These are phyloP conservation scores for Carapus acus DNA, from an alignment of 2,797 vertebrate species.

Conservation along the genomic window DNA sequence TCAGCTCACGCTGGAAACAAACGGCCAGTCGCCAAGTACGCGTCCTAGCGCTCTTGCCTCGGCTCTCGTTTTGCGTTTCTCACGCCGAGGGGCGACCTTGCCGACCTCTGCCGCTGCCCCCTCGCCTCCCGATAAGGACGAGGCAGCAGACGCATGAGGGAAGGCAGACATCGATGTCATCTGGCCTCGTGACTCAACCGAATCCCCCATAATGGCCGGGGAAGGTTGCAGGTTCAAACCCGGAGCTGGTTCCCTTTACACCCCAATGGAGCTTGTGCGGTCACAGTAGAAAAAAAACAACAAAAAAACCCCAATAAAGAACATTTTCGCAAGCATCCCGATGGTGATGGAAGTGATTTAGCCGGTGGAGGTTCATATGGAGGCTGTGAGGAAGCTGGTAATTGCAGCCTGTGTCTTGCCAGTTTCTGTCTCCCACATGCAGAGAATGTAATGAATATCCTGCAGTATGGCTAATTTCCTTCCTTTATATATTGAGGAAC, in stretches of 20 bases:
- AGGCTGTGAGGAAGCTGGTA: slow-evolving; percentile 1
- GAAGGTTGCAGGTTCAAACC: slow-evolving; percentile 3
- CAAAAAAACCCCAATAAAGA: too few species aligned
- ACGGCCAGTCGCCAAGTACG: neutral
- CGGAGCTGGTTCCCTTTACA: neutral
- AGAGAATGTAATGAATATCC: slow-evolving; percentile 28
- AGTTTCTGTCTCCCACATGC: slow-evolving; percentile 21
- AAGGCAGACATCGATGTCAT: neutral
- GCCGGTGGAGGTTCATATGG: slow-evolving; percentile 2
- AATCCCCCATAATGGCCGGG: neutral
- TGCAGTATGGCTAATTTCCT: slow-evolving; percentile 10
- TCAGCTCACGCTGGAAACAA: neutral
- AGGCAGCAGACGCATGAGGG: neutral
- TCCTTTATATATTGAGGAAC: slow-evolving; percentile 9
- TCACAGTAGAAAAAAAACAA: neutral
- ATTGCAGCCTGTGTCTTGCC: slow-evolving; percentile 14
- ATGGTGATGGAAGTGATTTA: neutral
- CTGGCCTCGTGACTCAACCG: neutral
- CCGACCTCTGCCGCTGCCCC: neutral
- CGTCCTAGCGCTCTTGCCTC: neutral
- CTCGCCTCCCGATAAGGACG: neutral
- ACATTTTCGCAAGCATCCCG: neutral
- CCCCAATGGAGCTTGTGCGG: neutral
- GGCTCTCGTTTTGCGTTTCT: neutral
- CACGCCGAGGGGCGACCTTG: neutral